phyloP scores from a whole-genome alignment of 2,113 vertebrate species.

The Alexandromys fortis region DNA sequence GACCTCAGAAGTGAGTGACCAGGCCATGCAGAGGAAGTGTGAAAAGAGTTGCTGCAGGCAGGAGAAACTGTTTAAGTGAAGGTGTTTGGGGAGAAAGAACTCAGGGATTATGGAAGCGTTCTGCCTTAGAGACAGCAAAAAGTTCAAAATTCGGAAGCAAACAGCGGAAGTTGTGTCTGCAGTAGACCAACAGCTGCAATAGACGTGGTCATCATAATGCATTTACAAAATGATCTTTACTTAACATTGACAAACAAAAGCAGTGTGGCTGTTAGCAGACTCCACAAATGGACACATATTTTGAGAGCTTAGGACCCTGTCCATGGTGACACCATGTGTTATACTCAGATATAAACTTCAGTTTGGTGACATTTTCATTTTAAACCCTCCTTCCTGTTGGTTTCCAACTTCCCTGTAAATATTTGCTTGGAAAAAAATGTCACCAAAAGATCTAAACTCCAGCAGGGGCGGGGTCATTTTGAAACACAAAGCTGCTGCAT shows the following conservation, averaged over 20 bases:
- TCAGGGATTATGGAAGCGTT: too few relatives aligned
- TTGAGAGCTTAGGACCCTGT: conserved; percentile 71
- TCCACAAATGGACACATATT: conserved; percentile 73
- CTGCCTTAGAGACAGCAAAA: background rate
- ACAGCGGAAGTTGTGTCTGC: background rate
- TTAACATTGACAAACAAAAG: conserved; percentile 63
- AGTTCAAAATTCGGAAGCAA: background rate
- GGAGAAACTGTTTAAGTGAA: background rate
- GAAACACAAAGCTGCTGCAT: conserved; percentile 30
- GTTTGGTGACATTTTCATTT: conserved; percentile 75
- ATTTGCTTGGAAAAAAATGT: conserved; percentile 76
- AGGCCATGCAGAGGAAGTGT: background rate
- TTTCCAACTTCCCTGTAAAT: conserved; percentile 75
- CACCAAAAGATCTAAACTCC: conserved; percentile 69
- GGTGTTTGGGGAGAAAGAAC: background rate
- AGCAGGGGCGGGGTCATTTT: conserved; percentile 23
- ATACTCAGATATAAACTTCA: conserved; percentile 66
- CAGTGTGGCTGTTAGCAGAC: conserved; percentile 62
- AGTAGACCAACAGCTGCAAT: background rate
- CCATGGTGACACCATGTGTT: conserved; percentile 74
- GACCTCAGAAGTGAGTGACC: background rate
- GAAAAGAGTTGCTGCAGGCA: background rate
- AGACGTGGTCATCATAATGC: background rate
- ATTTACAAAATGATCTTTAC: conserved; percentile 28
- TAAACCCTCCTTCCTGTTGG: conserved; percentile 67